Percentiles rank a stretch among this genome's conserved stretches.
Evolutionary conservation across 2,113 vertebrate species (phyloP).

Genomic region (Melanerpes aurifrons): DNA sequence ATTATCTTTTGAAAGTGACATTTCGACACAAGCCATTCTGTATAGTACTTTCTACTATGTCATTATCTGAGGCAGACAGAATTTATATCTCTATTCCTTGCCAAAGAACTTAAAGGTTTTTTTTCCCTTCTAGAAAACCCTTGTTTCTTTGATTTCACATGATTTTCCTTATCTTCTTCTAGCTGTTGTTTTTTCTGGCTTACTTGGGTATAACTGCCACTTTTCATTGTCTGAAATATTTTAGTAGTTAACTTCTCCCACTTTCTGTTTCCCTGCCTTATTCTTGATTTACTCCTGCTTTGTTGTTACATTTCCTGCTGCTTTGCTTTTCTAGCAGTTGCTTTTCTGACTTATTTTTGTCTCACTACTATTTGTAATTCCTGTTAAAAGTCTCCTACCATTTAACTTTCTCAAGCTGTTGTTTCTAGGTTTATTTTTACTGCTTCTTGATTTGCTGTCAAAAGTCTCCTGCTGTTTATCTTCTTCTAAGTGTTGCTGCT

Average conservation of each 20-base stretch:
- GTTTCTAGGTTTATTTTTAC: constrained; percentile 26
- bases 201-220: constrained; percentile 8
- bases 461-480: constrained; percentile 18
- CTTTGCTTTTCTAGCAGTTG: constrained; percentile 46
- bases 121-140: constrained; percentile 9
- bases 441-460: constrained; percentile 24
- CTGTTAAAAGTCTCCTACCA: constrained; percentile 48
- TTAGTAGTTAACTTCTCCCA: not conserved
- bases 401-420: constrained; percentile 33
- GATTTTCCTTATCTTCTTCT: constrained; percentile 45
- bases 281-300: constrained; percentile 37
- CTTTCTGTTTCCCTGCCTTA: constrained; percentile 25
- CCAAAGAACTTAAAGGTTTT: not conserved
- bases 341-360: constrained; percentile 34
- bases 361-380: constrained; percentile 29
- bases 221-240: constrained; percentile 36
- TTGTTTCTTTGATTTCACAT: constrained; percentile 47
- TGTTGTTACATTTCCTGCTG: constrained; percentile 27
- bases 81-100: constrained; percentile 2
- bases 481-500: not conserved
- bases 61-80: constrained; percentile 43
- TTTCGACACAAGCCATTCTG: not conserved
- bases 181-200: constrained; percentile 24
- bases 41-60: constrained; percentile 18
- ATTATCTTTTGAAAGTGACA: constrained; percentile 39